Conservation (phyloP, 1,140 invertebrate genomes). For the Drosophila ercepeae region DNA sequence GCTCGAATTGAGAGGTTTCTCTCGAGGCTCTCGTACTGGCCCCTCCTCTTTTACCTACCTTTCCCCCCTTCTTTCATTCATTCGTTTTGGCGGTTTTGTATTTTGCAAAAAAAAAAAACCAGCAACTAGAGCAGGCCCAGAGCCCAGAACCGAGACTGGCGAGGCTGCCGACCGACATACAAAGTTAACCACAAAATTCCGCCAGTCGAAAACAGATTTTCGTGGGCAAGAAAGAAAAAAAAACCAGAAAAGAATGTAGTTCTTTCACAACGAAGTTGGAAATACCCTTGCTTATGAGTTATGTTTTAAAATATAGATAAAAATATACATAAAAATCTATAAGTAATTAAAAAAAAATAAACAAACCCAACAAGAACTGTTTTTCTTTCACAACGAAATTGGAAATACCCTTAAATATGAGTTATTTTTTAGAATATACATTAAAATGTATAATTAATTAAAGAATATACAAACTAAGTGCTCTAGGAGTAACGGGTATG, state of each 20-base stretch:
- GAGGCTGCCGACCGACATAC: no score
- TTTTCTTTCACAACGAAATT: background rate
- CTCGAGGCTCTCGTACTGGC: constrained; percentile 13
- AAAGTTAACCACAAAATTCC: constrained; percentile 48
- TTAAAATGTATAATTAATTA: no score
- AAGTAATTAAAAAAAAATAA: no score
- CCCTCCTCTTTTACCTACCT: constrained; percentile 23
- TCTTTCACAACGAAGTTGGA: background rate
- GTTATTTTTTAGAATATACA: no score
- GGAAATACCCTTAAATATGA: background rate
- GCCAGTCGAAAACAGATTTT: constrained; percentile 71
- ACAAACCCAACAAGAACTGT: no score
- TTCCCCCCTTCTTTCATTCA: constrained; percentile 22
- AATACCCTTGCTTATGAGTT: constrained; percentile 18
- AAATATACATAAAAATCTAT: no score
- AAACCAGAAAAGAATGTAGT: background rate
- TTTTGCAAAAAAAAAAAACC: constrained; percentile 60
- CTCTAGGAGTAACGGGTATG: no score
- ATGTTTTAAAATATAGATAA: no score
- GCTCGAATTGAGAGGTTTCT: constrained; percentile 56
- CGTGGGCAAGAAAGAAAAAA: background rate
- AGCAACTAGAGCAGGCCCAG: constrained; percentile 28
- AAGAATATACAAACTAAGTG: no score
- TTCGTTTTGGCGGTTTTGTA: constrained; percentile 65
- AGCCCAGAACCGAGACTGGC: no score